Evolutionary conservation across 2,113 vertebrate genomes (phyloP).

Genomic region (Tyrannus savana): DNA sequence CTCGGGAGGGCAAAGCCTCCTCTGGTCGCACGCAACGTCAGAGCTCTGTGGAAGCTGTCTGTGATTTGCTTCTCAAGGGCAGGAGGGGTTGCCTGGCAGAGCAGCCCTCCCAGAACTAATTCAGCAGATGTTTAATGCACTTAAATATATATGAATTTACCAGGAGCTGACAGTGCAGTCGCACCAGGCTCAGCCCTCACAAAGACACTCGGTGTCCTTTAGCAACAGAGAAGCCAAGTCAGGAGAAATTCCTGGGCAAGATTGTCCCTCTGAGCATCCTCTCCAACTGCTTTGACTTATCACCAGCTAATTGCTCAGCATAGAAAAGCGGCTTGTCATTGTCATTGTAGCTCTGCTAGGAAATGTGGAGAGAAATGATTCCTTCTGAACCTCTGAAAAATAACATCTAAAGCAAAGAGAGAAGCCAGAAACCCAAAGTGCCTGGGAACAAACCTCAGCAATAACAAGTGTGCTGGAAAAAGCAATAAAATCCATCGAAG

Average conservation of each 20-base stretch:
- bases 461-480: neutral
- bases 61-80: constrained; percentile 42
- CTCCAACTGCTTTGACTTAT: neutral
- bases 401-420: neutral
- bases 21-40: neutral
- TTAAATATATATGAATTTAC: constrained; percentile 41
- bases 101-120: constrained; percentile 37
- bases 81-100: neutral
- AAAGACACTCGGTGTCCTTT: neutral
- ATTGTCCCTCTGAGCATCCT: neutral
- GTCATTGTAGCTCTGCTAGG: neutral
- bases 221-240: neutral
- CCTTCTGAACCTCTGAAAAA: neutral
- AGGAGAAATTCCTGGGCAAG: constrained; percentile 27
- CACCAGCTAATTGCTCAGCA: neutral
- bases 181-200: neutral
- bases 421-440: neutral
- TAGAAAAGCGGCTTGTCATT: neutral
- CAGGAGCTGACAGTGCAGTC: constrained; percentile 38
- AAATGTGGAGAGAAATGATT: neutral
- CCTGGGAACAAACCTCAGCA: neutral
- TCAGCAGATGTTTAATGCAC: constrained; percentile 47
- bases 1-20: neutral
- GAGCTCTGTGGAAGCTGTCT: neutral
- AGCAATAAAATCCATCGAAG: neutral